Conservation (phyloP, 1,140 invertebrate genomes). For the Drosophila paulistorum region DNA sequence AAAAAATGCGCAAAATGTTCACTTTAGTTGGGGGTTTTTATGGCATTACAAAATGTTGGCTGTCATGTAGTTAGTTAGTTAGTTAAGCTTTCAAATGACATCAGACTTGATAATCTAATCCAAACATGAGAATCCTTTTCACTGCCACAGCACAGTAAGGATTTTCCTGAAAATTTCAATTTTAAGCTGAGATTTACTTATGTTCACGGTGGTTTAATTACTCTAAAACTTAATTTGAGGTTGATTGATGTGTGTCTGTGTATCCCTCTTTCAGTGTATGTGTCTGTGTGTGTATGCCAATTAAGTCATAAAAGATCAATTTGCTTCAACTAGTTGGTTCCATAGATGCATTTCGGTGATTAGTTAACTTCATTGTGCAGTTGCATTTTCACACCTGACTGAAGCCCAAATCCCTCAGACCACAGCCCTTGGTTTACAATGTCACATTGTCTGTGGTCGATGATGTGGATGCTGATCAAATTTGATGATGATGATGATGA, state of each 20-base stretch:
- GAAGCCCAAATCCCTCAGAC: conserved; percentile 26
- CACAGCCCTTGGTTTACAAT: neutral
- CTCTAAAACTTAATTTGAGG: conserved; percentile 4
- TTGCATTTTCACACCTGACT: conserved; percentile 63
- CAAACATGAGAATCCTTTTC: conserved; percentile 17
- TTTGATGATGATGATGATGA: neutral
- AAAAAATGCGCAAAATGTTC: conserved; percentile 44
- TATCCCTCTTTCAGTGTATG: neutral
- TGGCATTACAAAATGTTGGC: conserved; percentile 52
- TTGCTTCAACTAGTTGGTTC: conserved; percentile 21
- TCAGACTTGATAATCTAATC: conserved; percentile 46
- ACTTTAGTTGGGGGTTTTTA: conserved; percentile 43
- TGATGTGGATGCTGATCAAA: conserved; percentile 6
- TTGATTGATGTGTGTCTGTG: conserved; percentile 3
- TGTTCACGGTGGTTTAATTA: conserved; percentile 9
- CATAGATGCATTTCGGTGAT: conserved; percentile 25
- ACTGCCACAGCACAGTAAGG: neutral
- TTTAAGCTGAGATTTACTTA: conserved; percentile 42
- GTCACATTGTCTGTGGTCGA: conserved; percentile 21
- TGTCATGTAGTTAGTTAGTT: conserved; percentile 54
- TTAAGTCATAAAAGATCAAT: conserved; percentile 9
- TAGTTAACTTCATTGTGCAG: conserved; percentile 21
- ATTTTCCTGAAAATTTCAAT: conserved; percentile 38
- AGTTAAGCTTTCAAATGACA: conserved; percentile 58
- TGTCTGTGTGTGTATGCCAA: conserved; percentile 6